Base-by-base conservation (phyloP, 2,888 invertebrate species). In the Catocala sponsa region DNA sequence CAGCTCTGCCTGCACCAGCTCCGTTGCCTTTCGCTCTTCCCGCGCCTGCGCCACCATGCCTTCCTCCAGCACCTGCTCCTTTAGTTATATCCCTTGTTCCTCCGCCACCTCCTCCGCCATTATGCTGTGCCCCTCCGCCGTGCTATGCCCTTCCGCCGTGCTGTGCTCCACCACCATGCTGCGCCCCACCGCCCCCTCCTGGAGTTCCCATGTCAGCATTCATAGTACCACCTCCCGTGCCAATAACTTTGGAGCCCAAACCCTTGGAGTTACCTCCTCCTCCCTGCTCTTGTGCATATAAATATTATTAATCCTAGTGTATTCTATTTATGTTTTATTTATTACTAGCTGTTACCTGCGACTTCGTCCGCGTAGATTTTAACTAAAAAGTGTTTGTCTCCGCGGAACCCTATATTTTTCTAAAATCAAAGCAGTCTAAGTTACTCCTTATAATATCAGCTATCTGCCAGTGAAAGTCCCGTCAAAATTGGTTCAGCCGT, bases 201-300 rank as follows among this genome's bases (percentile, higher is more conserved):
- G 87, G 90, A 0, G 68, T 90, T 0, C 90, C 93, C 0, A 92
- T 94, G 92, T 89, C 85, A 32, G 91, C 92, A 0, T 94, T 81
- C 67, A 85, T 92, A 84, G 82, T 93, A 0, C 79, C 89, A 6
- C 81, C 91, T 38, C 91, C 92, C 5, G 84, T 92, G 0, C 92
- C 94, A 0, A 83, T 91, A 5, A 81, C 88, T 2, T 73, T 94
- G 55, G 92, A 93, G 65, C 88, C 92, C 0, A 92, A 91, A 51
- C 91, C 90, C 0, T 63, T 91, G n/a, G 76, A 78, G 4, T 63
- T 73, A 5, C 69, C 68, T 7, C 70, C 65, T 32, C 62, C 72
- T 6, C 63, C 76, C 0, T 77, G 78, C 47, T 55, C 72, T 5
- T 86, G 85, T 64, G 66, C 76, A 25, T 85, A 82, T 50, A 77